Conservation (phyloP, 2,113 vertebrate species). For the Hemibagrus wyckioides region DNA sequence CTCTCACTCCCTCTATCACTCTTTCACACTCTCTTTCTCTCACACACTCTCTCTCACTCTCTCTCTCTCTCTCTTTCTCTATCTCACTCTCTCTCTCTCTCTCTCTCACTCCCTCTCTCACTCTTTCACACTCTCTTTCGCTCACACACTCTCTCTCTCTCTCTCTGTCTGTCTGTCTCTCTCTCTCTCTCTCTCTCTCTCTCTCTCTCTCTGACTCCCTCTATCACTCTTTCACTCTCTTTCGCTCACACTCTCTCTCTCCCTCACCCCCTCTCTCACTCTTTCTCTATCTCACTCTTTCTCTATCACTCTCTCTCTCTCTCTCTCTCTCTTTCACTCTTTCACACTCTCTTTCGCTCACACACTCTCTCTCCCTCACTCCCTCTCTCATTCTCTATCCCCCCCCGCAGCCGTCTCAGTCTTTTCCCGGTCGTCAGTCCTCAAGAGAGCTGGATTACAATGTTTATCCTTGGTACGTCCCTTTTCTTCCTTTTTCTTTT, state of each 20-base stretch:
- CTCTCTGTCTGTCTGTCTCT: not conserved
- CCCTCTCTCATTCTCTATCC: not conserved
- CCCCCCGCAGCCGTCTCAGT: conserved; percentile 72
- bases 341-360: not conserved
- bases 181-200: not conserved
- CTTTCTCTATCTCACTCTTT: not conserved
- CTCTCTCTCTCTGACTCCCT: not conserved
- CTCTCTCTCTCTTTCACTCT: not conserved
- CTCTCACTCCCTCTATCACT: not conserved
- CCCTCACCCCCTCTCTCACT: not conserved
- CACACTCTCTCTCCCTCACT: not conserved
- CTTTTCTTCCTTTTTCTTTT: conserved; percentile 9
- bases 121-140: not conserved
- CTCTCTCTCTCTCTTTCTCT: not conserved
- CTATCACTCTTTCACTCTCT: too few relatives aligned
- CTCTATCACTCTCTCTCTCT: too few relatives aligned
- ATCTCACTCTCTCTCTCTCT: too few relatives aligned
- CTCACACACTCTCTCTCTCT: not conserved
- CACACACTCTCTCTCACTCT: not conserved
- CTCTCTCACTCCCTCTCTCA: not conserved
- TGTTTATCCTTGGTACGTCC: conserved; percentile 86
- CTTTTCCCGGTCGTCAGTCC: conserved; percentile 78
- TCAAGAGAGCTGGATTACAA: conserved; percentile 90
- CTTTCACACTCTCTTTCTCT: not conserved
- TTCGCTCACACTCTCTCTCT: too few relatives aligned